Percentiles rank a stretch among this genome's conserved stretches.
phyloP scores from a whole-genome alignment of 2,113 vertebrate genomes.

The Epinephelus moara region DNA sequence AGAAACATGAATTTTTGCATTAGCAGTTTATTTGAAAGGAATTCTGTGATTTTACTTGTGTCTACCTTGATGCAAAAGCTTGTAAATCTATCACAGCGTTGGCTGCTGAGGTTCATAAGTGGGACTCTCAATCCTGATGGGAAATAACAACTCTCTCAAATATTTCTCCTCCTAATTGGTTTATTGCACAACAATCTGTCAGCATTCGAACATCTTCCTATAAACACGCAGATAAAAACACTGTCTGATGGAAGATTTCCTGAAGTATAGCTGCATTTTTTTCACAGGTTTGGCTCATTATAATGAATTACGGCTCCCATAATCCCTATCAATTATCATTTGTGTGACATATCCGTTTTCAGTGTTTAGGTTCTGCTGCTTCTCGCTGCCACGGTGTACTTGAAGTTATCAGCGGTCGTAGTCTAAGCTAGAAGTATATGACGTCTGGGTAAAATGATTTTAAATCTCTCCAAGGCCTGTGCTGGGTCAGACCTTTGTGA shows the following conservation, averaged over 20 bases:
- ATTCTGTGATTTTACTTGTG: not conserved
- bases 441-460: slow-evolving; percentile 79
- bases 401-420: slow-evolving; percentile 80
- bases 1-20: not conserved
- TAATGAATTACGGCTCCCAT: slow-evolving; percentile 43
- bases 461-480: slow-evolving; percentile 79
- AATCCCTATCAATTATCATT: slow-evolving; percentile 68
- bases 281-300: slow-evolving; percentile 45
- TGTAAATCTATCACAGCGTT: slow-evolving; percentile 24
- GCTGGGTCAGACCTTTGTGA: slow-evolving; percentile 59
- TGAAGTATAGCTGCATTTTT: not conserved
- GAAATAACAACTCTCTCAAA: slow-evolving; percentile 11
- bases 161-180: slow-evolving; percentile 46
- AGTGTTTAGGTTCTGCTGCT: slow-evolving; percentile 78
- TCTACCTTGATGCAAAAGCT: not conserved
- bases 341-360: slow-evolving; percentile 73
- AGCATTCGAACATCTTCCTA: slow-evolving; percentile 23
- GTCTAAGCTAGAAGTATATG: slow-evolving; percentile 82
- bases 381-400: slow-evolving; percentile 75
- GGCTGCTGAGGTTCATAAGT: slow-evolving; percentile 10
- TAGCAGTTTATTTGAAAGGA: not conserved
- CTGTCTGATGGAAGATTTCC: not conserved
- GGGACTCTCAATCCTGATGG: slow-evolving; percentile 19
- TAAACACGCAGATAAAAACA: slow-evolving; percentile 54
- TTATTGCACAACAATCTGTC: slow-evolving; percentile 34